Base-by-base conservation (phyloP, 2,797 vertebrate genomes). In the Paguma larvata region DNA sequence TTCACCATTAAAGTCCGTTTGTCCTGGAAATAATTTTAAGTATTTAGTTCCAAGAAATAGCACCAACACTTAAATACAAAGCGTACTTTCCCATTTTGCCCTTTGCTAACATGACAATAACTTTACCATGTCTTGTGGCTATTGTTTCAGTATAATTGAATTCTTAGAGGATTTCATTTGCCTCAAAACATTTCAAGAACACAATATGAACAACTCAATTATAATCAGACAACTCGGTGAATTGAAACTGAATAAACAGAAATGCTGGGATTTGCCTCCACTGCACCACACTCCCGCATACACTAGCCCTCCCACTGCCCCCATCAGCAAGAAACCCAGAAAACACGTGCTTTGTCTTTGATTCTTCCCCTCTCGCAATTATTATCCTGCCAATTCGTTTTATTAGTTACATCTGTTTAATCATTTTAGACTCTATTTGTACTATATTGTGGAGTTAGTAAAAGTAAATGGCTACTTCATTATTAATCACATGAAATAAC, bases 121-220 rank as follows among this genome's bases (percentile, higher is more conserved):
- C 34, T 95, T 95, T 48, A 44, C 13, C 5, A 56, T 65, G 59
- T 53, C 92, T 97, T 96, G 25, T 95, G 25, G 46, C 92, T 97
- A 95, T 93, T 97, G 95, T 97, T 97, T 97, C 85, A 85, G 7
- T 59, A 84, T 89, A 97, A 98, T 94, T 97, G 94, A 97, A 87
- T 97, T 97, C 95, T 94, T 84, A 91, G 92, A 97, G 44, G 25
- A 93, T 90, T 97, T 97, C 72, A 78, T 91, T 98, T 96, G 91
- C 93, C 82, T 91, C 93, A 94, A 97, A 65, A 97, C 89, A 80
- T 67, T 93, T 79, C 96, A 84, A 93, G 51, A 63, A 91, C 91
- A 91, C 23, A 97, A 75, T 41, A 91, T 88, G 85, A 97, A 95
- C 95, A 97, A 70, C 44, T 97, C 88, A 90, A 91, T 89, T 98